Evolutionary conservation across 64 coral and sea anemone genomes (phyloP).

Genomic region (Montipora sp.): DNA sequence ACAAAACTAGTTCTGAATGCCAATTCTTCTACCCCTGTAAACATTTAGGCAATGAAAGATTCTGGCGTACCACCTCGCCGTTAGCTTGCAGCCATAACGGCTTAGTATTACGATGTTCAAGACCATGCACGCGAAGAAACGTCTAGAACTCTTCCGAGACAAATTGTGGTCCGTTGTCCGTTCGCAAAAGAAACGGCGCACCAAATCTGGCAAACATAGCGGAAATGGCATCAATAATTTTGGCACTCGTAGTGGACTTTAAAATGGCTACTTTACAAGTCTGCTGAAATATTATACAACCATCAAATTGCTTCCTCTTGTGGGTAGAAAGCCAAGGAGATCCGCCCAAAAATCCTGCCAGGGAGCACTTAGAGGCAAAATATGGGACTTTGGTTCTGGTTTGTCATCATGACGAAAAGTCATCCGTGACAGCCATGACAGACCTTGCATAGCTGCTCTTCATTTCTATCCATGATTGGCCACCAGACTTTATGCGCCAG

Average conservation of each 20-base stretch:
- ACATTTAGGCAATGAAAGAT: not conserved
- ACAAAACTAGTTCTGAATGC: not conserved
- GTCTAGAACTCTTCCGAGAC: conserved; percentile 1
- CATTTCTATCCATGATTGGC: too few relatives aligned
- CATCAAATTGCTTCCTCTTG: not conserved
- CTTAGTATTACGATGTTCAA: not conserved
- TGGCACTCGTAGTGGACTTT: too few relatives aligned
- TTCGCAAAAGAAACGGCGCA: not conserved
- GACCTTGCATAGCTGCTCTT: too few relatives aligned
- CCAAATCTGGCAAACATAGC: conserved; percentile 38
- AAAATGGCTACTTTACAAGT: not conserved
- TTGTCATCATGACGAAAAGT: too few relatives aligned
- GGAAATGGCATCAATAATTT: not conserved
- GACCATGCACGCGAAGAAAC: not conserved
- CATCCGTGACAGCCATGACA: too few relatives aligned
- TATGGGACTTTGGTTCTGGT: too few relatives aligned
- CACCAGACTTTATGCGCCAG: too few relatives aligned
- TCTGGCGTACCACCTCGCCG: not conserved
- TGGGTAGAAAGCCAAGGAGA: not conserved
- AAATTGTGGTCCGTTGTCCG: conserved; percentile 49
- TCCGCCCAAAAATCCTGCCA: not conserved
- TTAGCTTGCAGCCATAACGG: not conserved
- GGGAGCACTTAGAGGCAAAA: not conserved
- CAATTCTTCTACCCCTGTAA: not conserved
- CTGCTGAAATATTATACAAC: not conserved